Base-by-base conservation (phyloP, 1,140 invertebrate species). In the Oryctes rhinoceros region DNA sequence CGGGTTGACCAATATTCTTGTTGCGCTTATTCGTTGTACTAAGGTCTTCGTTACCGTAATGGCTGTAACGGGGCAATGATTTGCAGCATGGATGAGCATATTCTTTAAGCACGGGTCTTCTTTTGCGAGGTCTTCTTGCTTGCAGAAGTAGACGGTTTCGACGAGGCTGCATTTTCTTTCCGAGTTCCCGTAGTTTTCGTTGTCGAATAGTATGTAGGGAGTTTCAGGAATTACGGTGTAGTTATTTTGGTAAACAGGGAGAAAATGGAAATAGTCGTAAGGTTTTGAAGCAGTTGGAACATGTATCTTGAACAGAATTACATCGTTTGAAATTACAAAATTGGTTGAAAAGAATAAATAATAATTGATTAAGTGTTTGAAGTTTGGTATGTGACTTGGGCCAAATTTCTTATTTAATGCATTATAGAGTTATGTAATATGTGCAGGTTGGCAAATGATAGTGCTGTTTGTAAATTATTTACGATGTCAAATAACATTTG, bases 251-350 rank as follows among this genome's bases (percentile, higher is more conserved):
- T 15, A 74, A 7, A 74, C 37, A n/a, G 24, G 67, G 18, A 37
- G 24, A 13, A 74, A 74, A 11, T 74, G 67, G 67, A 74, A 39
- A 30, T 35, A 74, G 9, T 74, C 13, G 24, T 35, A 74, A n/a
- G 15, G 67, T 35, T 35, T 39, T 11, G 67, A 35, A 7, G 7
- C 7, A 37, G 37, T 11, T 13, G 30, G 67, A 13, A 74, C 37
- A 74, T 74, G 67, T 74, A 74, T 74, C 3, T 35, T 74, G 67
- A 74, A 74, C 37, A 74, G 13, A 15, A 74, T 39, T 74, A 74
- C 15, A 4, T 35, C 67, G 37, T 74, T 65, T 65, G 24, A 18
- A 24, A 65, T 65, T 1, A 65, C 59, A 65, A 7, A n/a, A 65
- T 65, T 24, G 1, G 20, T 74, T 74, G 67, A 15, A 30, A 74